phyloP scores from a whole-genome alignment of 2,888 invertebrate species.

The Tenthredo amoena region DNA sequence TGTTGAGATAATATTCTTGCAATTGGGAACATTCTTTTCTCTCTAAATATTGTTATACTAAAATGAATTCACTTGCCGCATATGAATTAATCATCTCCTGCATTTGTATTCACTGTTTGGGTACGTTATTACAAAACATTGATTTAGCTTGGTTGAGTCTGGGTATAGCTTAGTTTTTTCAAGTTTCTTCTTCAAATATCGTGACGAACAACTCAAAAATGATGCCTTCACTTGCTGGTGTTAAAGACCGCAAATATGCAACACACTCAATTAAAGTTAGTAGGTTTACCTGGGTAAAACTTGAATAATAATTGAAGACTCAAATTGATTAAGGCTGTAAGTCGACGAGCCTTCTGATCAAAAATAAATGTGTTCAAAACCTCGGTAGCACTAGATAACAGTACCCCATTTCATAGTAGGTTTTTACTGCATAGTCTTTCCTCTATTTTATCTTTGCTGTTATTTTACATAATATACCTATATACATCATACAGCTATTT shows the following conservation, averaged over 20 bases:
- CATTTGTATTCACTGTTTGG: neutral
- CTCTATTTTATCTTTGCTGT: neutral
- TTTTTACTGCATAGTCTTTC: neutral
- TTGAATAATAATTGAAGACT: constrained; percentile 50
- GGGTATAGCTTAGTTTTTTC: neutral
- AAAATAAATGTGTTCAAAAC: constrained; percentile 25
- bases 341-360: neutral
- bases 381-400: neutral
- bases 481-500: neutral
- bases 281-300: constrained; percentile 47
- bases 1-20: neutral
- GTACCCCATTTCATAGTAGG: neutral
- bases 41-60: neutral
- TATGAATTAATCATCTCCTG: no score
- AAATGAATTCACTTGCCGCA: neutral
- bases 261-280: constrained; percentile 65
- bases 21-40: neutral
- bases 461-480: constrained; percentile 5
- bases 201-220: constrained; percentile 55
- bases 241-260: constrained; percentile 63
- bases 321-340: constrained; percentile 41
- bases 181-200: constrained; percentile 40
- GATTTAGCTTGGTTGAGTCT: neutral
- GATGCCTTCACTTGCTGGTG: constrained; percentile 69
- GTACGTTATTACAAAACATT: constrained; percentile 52